Conservation (phyloP, 2,888 invertebrate genomes). For the Macrosoma leucophasiata region DNA sequence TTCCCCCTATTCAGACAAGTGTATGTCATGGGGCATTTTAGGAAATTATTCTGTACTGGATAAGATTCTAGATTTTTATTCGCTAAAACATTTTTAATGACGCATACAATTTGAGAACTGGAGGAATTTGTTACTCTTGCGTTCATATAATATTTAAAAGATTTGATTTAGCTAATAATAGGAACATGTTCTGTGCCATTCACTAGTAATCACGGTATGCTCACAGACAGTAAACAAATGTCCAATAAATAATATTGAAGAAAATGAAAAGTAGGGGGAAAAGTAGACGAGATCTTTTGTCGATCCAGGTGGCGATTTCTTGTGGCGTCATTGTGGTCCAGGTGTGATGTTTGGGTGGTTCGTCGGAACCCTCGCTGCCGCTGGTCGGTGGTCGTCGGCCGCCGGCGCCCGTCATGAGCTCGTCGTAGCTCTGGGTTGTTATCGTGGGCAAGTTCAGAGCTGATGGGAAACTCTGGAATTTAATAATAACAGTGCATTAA, state of each 20-base stretch:
- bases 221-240: constrained; percentile 79
- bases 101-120: too few species aligned
- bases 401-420: constrained; percentile 50
- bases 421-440: constrained; percentile 80
- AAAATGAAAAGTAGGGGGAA: constrained; percentile 86
- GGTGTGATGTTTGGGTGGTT: constrained; percentile 57
- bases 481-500: too few species aligned
- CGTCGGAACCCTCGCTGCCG: constrained; percentile 56
- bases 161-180: too few species aligned
- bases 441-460: constrained; percentile 81
- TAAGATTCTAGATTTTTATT: too few species aligned
- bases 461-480: constrained; percentile 78
- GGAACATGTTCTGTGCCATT: too few species aligned
- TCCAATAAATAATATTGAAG: constrained; percentile 88
- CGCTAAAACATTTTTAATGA: too few species aligned
- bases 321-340: constrained; percentile 93
- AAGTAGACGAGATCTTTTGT: constrained; percentile 83
- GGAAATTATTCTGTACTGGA: too few species aligned
- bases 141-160: too few species aligned
- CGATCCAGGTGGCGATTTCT: constrained; percentile 92
- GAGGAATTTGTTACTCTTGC: too few species aligned
- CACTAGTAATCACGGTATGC: not conserved
- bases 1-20: too few species aligned
- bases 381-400: constrained; percentile 38
- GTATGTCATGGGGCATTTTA: too few species aligned